Percentiles rank a stretch among this genome's conserved stretches.
Conservation (phyloP, 2,888 invertebrate species). For the Ypsolopha sequella region DNA sequence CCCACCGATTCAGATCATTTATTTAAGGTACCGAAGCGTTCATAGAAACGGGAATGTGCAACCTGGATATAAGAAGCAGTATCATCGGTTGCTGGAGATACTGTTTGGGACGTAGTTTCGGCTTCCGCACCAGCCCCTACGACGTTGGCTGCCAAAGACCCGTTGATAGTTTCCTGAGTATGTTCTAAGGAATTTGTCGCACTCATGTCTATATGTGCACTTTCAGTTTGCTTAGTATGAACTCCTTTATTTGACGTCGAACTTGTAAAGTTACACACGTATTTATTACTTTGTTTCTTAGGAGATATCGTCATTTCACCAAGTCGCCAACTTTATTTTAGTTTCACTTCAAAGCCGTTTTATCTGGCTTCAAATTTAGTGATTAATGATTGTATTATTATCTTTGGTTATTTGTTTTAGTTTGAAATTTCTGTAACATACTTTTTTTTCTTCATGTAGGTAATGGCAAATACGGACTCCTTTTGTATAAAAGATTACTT, state of each 20-base stretch:
- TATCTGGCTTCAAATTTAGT: too few relatives aligned
- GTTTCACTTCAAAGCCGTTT: too few relatives aligned
- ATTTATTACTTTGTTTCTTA: slow-evolving; percentile 11
- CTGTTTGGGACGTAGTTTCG: background rate
- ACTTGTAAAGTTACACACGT: slow-evolving; percentile 15
- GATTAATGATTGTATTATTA: too few relatives aligned
- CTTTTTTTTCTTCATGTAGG: too few relatives aligned
- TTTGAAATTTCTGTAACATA: too few relatives aligned
- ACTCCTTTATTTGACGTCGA: slow-evolving; percentile 26
- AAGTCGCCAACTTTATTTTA: too few relatives aligned
- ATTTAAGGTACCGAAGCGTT: too few relatives aligned
- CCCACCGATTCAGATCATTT: too few relatives aligned
- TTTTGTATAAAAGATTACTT: too few relatives aligned
- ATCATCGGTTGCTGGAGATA: slow-evolving; percentile 10
- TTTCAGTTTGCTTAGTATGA: slow-evolving; percentile 26
- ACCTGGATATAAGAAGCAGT: slow-evolving; percentile 31
- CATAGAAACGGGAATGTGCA: background rate
- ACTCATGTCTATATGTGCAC: slow-evolving; percentile 12
- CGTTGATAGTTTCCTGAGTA: slow-evolving; percentile 10
- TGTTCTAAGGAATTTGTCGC: slow-evolving; percentile 1
- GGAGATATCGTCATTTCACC: slow-evolving; percentile 12
- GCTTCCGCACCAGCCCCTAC: slow-evolving; percentile 7
- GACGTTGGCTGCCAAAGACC: slow-evolving; percentile 2
- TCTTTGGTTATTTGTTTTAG: too few relatives aligned
- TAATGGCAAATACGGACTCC: too few relatives aligned